Conservation (phyloP, 1,140 invertebrate genomes). For the Olivierus martensii region DNA sequence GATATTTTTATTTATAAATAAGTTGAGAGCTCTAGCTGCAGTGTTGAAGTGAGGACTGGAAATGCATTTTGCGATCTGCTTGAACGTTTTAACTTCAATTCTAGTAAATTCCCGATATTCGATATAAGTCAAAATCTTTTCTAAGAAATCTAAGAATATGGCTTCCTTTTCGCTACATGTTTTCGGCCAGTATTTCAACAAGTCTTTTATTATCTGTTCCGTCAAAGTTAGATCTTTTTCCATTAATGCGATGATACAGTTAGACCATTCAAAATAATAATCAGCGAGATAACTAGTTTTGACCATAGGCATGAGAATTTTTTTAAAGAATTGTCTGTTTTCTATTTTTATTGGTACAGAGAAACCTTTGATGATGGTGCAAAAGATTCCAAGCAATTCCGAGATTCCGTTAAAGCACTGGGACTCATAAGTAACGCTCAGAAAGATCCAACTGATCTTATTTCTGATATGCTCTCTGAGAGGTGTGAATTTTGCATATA, state of each 20-base stretch:
- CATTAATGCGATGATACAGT: conserved; percentile 40
- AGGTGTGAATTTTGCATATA: conserved; percentile 36
- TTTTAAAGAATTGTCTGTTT: conserved; percentile 29
- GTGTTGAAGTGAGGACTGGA: conserved; percentile 23
- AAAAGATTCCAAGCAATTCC: conserved; percentile 40
- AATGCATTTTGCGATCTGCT: conserved; percentile 38
- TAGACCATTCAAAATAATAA: conserved; percentile 32
- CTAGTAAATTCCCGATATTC: conserved; percentile 40
- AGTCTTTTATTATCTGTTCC: conserved; percentile 32
- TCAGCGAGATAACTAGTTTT: conserved; percentile 25
- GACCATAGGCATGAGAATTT: conserved; percentile 35
- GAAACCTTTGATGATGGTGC: conserved; percentile 32
- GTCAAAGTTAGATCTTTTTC: conserved; percentile 36
- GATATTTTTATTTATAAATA: too few relatives aligned
- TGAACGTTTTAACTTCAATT: conserved; percentile 38
- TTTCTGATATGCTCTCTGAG: conserved; percentile 35
- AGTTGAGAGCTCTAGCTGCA: too few relatives aligned
- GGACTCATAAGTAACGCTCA: conserved; percentile 42
- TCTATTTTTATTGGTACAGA: conserved; percentile 28
- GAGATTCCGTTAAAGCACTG: conserved; percentile 41
- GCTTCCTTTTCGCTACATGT: conserved; percentile 40
- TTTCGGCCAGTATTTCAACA: conserved; percentile 42
- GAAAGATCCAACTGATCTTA: conserved; percentile 38
- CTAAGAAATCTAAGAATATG: conserved; percentile 42
- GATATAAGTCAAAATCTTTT: conserved; percentile 42